A percentile compares a stretch with the other conserved stretches of the same genome.
These are phyloP conservation scores for Actenoides hombroni DNA, from an alignment of 2,113 vertebrate genomes.

Conservation along the genomic window DNA sequence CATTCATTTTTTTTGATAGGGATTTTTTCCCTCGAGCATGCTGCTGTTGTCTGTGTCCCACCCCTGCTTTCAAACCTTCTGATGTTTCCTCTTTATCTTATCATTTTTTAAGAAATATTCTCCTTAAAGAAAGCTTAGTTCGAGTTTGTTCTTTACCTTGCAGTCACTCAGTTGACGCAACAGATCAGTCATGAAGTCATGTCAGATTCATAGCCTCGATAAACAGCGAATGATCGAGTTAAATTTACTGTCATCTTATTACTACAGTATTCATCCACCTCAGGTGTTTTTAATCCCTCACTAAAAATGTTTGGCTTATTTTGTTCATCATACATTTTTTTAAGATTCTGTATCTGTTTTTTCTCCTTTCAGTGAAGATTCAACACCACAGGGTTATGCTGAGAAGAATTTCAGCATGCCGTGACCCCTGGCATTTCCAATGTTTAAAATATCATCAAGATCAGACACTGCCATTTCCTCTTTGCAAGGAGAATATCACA, in stretches of 20 bases:
- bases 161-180: not conserved
- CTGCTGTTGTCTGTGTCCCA: not conserved
- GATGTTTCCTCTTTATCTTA: not conserved
- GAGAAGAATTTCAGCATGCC: not conserved
- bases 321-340: not conserved
- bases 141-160: not conserved
- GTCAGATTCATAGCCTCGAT: not conserved
- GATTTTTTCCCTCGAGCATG: not conserved
- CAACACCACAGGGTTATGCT: not conserved
- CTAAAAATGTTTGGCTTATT: not conserved
- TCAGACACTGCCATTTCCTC: not conserved
- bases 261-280: not conserved
- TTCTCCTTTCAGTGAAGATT: not conserved
- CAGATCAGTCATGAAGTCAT: not conserved
- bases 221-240: not conserved
- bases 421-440: not conserved
- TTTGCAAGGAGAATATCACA: not conserved
- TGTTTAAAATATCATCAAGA: not conserved
- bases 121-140: not conserved
- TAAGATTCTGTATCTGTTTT: not conserved
- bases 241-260: not conserved
- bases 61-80: not conserved
- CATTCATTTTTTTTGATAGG: not conserved
- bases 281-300: not conserved
- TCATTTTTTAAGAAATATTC: accelerated